Evolutionary conservation across 2,113 vertebrate species (phyloP).

Genomic region (Nothocercus nigrocapillus): DNA sequence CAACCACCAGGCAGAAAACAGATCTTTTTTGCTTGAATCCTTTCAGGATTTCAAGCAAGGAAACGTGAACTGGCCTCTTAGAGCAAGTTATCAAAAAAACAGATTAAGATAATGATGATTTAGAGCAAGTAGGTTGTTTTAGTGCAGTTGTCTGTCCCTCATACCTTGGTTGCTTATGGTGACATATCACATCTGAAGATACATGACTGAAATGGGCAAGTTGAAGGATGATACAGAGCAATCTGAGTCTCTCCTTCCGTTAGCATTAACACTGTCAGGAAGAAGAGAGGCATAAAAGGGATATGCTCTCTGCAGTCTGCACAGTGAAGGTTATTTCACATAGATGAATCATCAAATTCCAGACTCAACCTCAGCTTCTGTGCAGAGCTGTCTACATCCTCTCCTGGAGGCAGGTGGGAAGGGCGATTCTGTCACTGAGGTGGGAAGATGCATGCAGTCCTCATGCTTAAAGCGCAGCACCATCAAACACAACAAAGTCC

Average conservation of each 20-base stretch:
- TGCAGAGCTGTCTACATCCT: not conserved
- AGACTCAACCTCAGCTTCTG: not conserved
- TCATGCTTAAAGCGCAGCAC: not conserved
- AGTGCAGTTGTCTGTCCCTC: too few species aligned
- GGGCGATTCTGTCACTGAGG: not conserved
- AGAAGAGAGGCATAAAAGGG: not conserved
- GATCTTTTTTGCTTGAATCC: not conserved
- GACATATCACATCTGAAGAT: too few species aligned
- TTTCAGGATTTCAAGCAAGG: not conserved
- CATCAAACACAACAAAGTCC: not conserved
- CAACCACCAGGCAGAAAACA: not conserved
- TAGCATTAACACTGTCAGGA: not conserved
- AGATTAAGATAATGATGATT: too few species aligned
- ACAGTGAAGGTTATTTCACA: not conserved
- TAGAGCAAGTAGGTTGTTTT: too few species aligned
- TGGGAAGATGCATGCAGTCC: not conserved
- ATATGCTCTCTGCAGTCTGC: not conserved
- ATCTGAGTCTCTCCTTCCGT: not conserved
- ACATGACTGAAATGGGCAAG: not conserved
- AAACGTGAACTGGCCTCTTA: not conserved
- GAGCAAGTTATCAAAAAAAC: not conserved
- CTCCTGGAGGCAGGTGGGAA: accelerated
- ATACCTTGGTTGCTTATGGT: too few species aligned
- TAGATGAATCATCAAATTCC: not conserved
- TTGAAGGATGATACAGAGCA: not conserved